A percentile compares a stretch with the other conserved stretches of the same genome.
Conservation (phyloP, 2,888 invertebrate species). For the Macaria liturata region DNA sequence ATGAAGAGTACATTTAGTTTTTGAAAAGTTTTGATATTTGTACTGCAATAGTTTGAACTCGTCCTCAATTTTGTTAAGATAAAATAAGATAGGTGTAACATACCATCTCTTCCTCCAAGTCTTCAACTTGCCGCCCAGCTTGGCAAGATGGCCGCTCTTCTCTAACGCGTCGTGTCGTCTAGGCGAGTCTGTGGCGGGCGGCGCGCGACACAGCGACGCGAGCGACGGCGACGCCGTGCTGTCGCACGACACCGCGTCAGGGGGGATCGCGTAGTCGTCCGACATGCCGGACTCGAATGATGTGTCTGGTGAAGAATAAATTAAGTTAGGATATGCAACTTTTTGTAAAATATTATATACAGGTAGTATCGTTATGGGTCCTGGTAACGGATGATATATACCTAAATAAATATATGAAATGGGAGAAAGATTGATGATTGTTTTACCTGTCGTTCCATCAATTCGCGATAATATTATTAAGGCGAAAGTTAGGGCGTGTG, state of each 20-base stretch:
- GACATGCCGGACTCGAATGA: slow-evolving; percentile 97
- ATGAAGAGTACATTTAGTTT: no score
- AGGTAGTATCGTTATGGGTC: no score
- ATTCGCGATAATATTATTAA: no score
- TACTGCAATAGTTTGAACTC: no score
- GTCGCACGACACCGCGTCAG: slow-evolving; percentile 94
- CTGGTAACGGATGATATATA: no score
- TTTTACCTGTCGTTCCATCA: no score
- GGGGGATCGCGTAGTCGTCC: slow-evolving; percentile 98
- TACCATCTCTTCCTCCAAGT: slow-evolving; percentile 98
- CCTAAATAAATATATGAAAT: no score
- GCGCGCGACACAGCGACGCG: slow-evolving; percentile 73
- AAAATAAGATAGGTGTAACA: slow-evolving; percentile 16
- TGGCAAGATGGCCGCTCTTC: slow-evolving; percentile 94
- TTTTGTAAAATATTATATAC: neutral
- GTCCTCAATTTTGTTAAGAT: no score
- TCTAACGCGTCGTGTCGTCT: slow-evolving; percentile 90
- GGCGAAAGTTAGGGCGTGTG: no score
- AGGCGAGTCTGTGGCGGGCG: slow-evolving; percentile 63
- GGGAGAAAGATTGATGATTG: no score
- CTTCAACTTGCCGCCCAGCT: slow-evolving; percentile 96
- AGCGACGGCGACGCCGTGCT: slow-evolving; percentile 91
- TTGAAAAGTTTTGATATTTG: no score
- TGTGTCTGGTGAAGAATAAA: slow-evolving; percentile 83
- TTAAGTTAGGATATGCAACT: neutral